Evolutionary conservation across 1,140 invertebrate genomes (phyloP), one percentile per base, ranked within the genome.

Genomic region (Hyles vespertilio): DNA sequence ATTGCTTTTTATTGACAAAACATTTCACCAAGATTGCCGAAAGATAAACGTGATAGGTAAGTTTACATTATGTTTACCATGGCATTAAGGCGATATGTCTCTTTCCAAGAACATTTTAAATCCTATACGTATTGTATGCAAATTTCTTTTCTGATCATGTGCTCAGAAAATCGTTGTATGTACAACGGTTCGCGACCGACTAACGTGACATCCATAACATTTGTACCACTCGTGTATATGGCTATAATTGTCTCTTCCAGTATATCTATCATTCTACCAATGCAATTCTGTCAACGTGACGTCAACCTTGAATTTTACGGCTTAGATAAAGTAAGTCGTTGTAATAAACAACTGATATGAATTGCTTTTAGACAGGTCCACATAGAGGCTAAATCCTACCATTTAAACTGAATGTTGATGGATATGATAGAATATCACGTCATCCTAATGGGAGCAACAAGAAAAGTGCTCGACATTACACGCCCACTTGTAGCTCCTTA

Each of bases 401-500:
- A 46, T 52, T 52, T 7, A 40, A 33, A 45, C 51, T 49, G 40
- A 47, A 55, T 36, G 22, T 60, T 61, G 54, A 62, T 61, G 46
- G 36, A 40, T 33, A 58, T 36, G 40, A 61, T 67, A 78, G 62
- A 75, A 84, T 84, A 79, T 76, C 72, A 56, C 34, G 68, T 59
- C 59, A 67, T 49, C 51, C 62, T 74, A 72, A 77, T 68, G 59
- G 67, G 70, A 74, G 58, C 70, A 82, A 86, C 73, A 70, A 80
- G 77, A 69, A 70, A 84, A 79, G 68, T 81, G 70, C 63, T 56
- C 40, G 53, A 53, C 54, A 71, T 66, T 68, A 65, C 56, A 69
- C 79, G 77, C 81, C 79, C 81, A 81, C 83, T 66, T 54, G 55
- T 59, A 34, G 51, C 51, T 75, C 60, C 64, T 81, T 74, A 86